Conservation (phyloP, 2,113 vertebrate genomes). For the Jaculus jaculus region DNA sequence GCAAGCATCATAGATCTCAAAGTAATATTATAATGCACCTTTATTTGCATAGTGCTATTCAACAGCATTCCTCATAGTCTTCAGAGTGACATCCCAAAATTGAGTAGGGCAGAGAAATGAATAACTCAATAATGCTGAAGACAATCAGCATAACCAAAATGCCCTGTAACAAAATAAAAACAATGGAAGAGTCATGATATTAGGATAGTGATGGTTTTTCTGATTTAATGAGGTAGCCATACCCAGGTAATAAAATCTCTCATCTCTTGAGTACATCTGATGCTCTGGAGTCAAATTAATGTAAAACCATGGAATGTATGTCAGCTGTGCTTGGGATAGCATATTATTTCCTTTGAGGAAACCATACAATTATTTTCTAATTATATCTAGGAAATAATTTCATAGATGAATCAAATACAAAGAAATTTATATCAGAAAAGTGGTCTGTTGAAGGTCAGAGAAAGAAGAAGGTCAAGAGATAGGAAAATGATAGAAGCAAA, state of each 20-base stretch:
- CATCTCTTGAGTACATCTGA: accelerated
- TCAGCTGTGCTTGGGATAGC: accelerated
- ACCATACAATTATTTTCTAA: background rate
- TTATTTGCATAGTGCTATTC: slow-evolving; percentile 53
- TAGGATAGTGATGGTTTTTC: background rate
- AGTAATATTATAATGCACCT: background rate
- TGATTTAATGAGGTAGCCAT: background rate
- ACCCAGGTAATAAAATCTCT: background rate
- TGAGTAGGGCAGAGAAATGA: slow-evolving; percentile 59
- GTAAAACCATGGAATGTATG: background rate
- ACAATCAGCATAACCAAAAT: slow-evolving; percentile 51
- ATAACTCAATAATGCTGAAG: slow-evolving; percentile 37
- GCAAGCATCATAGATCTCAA: background rate
- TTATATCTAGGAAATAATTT: background rate
- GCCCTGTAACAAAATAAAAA: slow-evolving; percentile 59
- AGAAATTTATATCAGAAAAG: background rate
- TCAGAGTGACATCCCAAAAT: background rate
- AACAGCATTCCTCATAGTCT: background rate
- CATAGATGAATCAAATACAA: background rate
- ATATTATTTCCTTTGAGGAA: background rate
- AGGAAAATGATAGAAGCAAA: background rate
- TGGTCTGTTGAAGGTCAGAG: background rate
- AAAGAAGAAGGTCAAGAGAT: background rate
- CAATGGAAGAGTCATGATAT: background rate
- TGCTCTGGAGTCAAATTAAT: background rate